These are phyloP conservation scores for Osedax fenrisi DNA, from an alignment of 2,888 invertebrate genomes.

Conservation along the genomic window DNA sequence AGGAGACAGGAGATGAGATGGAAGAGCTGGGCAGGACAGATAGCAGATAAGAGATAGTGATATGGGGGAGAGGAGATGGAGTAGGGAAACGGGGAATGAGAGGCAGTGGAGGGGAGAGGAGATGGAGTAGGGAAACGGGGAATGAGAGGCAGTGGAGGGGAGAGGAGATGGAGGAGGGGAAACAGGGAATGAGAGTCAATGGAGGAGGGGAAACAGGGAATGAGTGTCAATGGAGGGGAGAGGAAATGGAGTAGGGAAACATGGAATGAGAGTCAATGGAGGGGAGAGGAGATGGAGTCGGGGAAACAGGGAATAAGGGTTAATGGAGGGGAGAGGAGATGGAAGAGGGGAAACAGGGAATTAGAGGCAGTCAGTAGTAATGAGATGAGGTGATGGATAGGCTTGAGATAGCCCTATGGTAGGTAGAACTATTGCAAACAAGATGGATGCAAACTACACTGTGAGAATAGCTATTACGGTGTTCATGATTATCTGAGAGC, in stretches of 20 bases:
- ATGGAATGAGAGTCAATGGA: background rate
- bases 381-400: no score
- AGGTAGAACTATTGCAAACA: no score
- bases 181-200: background rate
- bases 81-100: background rate
- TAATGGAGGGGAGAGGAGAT: background rate
- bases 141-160: background rate
- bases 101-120: background rate
- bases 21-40: no score
- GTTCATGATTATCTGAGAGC: no score
- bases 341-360: background rate
- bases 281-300: background rate
- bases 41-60: no score
- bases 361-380: no score
- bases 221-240: background rate
- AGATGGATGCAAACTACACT: no score
- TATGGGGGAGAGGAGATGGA: background rate
- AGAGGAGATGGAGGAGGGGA: background rate
- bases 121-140: background rate
- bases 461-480: no score
- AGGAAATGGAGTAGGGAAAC: background rate
- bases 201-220: background rate
- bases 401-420: no score
- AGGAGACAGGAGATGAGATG: background rate
- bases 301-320: background rate